Conservation (phyloP, 2,797 vertebrate genomes). For the Microctenopoma steveboyesi region DNA sequence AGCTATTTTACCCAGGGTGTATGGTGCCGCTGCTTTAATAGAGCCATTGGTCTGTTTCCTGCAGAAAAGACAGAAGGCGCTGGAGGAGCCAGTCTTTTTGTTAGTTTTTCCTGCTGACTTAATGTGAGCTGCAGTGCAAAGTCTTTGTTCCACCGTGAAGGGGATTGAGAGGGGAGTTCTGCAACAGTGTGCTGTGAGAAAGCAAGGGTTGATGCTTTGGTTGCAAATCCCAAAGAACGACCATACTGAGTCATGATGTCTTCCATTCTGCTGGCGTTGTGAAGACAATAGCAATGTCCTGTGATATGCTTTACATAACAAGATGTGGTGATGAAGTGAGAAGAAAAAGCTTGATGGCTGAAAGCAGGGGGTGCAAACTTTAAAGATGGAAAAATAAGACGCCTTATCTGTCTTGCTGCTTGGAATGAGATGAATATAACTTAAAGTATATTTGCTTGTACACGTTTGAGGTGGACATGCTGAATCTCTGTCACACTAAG, state of each 20-base stretch:
- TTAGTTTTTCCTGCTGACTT: constrained; percentile 62
- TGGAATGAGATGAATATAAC: constrained; percentile 30
- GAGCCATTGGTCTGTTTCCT: constrained; percentile 74
- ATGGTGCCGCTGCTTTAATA: constrained; percentile 71
- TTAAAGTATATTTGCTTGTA: constrained; percentile 46
- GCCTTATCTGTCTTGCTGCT: constrained; percentile 41
- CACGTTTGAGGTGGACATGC: constrained; percentile 31
- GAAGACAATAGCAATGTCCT: constrained; percentile 50
- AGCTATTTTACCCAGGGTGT: constrained; percentile 76
- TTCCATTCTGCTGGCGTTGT: constrained; percentile 50
- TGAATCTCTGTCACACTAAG: constrained; percentile 14
- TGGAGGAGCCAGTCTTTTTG: constrained; percentile 56
- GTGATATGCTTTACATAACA: constrained; percentile 60
- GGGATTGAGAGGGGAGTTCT: constrained; percentile 66
- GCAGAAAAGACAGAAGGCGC: constrained; percentile 66
- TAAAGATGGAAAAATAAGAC: constrained; percentile 39
- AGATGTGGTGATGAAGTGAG: constrained; percentile 46
- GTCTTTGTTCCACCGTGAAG: constrained; percentile 70
- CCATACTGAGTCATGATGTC: constrained; percentile 38
- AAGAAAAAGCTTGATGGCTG: constrained; percentile 16
- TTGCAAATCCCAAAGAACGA: constrained; percentile 65
- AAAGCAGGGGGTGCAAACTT: constrained; percentile 37
- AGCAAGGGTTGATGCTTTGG: constrained; percentile 49
- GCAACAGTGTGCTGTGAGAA: constrained; percentile 59
- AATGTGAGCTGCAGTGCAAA: constrained; percentile 60